These are phyloP conservation scores for Platycheirus rosarum DNA, from an alignment of 2,888 invertebrate genomes.

Conservation along the genomic window DNA sequence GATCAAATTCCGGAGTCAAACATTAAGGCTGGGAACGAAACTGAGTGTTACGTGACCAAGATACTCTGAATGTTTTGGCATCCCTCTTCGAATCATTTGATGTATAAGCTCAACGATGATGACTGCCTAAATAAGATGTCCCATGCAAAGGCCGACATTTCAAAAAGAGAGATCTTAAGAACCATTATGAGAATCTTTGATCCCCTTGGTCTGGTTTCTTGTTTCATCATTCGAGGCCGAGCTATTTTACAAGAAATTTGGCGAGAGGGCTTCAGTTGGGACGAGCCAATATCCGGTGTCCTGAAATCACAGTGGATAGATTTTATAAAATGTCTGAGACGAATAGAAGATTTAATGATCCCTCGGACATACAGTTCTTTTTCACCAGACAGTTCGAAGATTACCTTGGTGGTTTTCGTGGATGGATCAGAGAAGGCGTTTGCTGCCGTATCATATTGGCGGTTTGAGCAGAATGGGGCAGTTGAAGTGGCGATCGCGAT, in stretches of 20 bases:
- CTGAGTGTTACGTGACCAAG: constrained; percentile 10
- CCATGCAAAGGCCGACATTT: not conserved
- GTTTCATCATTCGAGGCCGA: constrained; percentile 23
- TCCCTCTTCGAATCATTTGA: not conserved
- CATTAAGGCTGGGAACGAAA: not conserved
- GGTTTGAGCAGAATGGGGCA: constrained; percentile 13
- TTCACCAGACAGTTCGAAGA: not conserved
- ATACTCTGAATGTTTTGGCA: constrained; percentile 21
- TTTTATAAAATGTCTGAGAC: not conserved
- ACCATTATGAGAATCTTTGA: constrained; percentile 39
- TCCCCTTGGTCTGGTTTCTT: constrained; percentile 12
- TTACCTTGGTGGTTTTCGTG: constrained; percentile 29
- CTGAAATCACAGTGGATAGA: constrained; percentile 8
- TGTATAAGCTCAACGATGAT: constrained; percentile 13
- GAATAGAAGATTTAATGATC: constrained; percentile 10
- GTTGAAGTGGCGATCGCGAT: constrained; percentile 19
- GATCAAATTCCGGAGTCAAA: constrained; percentile 3
- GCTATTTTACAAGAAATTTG: constrained; percentile 38
- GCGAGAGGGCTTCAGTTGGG: constrained; percentile 23
- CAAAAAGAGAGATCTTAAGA: constrained; percentile 32
- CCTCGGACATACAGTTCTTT: constrained; percentile 9
- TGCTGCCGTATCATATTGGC: constrained; percentile 34
- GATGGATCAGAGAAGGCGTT: constrained; percentile 39
- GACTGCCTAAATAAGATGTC: constrained; percentile 3
- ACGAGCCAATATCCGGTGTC: not conserved